These are phyloP conservation scores for Aleadryas rufinucha DNA, from an alignment of 2,113 vertebrate genomes.

Conservation along the genomic window DNA sequence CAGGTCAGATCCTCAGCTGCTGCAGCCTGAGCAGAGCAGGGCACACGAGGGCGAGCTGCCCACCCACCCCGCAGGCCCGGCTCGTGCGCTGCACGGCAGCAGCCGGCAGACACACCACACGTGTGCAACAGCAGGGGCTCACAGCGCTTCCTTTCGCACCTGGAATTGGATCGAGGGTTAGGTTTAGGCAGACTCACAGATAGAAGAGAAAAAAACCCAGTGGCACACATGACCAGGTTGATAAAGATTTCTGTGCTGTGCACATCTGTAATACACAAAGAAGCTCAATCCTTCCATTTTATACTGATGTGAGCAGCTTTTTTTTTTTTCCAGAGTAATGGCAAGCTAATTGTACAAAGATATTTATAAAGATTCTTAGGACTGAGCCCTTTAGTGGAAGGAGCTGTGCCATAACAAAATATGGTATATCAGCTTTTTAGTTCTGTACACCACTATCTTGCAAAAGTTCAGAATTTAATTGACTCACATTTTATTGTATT, in stretches of 20 bases:
- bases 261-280: background rate
- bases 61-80: too few species aligned
- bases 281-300: background rate
- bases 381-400: background rate
- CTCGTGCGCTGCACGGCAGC: accelerated
- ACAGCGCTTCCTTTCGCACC: background rate
- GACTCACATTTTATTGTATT: background rate
- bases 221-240: background rate
- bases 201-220: background rate
- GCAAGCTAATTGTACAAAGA: background rate
- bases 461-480: background rate
- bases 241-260: background rate
- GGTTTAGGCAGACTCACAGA: background rate
- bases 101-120: background rate
- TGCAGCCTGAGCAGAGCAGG: background rate
- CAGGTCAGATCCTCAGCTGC: background rate
- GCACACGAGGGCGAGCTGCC: background rate
- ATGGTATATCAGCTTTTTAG: background rate
- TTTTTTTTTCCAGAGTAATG: background rate
- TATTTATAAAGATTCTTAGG: background rate
- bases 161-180: background rate
- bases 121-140: background rate
- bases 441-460: background rate
- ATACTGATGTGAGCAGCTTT: background rate
- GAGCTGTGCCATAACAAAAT: background rate